Percentiles rank a stretch among this genome's conserved stretches.
Conservation (phyloP, 2,888 invertebrate genomes). For the Alviniconcha strummeri region DNA sequence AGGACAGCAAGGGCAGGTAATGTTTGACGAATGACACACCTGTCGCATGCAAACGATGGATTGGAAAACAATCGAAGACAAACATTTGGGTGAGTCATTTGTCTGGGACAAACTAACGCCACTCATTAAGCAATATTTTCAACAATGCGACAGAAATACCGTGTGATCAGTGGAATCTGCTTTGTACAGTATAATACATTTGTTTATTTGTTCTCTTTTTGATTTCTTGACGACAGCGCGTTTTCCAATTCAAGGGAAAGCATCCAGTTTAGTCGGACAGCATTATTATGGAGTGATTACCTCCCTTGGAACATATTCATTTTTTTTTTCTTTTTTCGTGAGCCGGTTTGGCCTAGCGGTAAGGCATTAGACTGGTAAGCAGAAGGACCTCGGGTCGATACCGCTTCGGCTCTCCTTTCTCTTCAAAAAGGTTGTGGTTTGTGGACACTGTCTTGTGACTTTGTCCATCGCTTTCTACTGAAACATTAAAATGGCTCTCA, state of each 20-base stretch:
- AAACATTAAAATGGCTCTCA: no score
- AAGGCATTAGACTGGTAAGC: no score
- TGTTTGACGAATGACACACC: slow-evolving; percentile 25
- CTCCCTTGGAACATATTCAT: neutral
- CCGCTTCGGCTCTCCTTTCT: no score
- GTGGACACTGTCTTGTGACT: no score
- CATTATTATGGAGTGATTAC: neutral
- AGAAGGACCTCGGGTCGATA: no score
- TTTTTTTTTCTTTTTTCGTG: no score
- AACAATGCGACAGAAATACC: neutral
- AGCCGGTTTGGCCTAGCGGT: no score
- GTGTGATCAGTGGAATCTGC: neutral
- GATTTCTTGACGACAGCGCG: neutral
- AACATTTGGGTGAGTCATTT: neutral
- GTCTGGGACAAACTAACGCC: neutral
- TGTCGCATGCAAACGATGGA: neutral
- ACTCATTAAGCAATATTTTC: neutral
- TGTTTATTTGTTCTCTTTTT: neutral
- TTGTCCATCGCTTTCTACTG: no score
- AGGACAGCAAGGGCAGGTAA: slow-evolving; percentile 25
- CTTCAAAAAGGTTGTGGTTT: no score
- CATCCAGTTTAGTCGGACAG: neutral
- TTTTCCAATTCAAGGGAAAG: neutral
- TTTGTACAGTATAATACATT: neutral
- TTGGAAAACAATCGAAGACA: neutral